phyloP scores from a whole-genome alignment of 2,113 vertebrate species.

The Opisthocomus hoazin region DNA sequence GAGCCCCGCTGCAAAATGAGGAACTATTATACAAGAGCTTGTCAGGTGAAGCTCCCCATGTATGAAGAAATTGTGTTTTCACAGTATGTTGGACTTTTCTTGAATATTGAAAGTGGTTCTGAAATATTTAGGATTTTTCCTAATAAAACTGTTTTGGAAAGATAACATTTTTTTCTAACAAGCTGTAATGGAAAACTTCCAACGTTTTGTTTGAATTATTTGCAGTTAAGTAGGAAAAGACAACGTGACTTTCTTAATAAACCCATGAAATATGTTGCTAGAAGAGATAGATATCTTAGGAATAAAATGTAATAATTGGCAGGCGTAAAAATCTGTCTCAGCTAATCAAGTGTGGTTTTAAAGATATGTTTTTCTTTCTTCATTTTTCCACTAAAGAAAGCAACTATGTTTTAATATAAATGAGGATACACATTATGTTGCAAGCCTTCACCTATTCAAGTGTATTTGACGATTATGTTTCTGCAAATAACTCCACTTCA shows the following conservation, averaged over 20 bases:
- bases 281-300: background rate
- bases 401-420: background rate
- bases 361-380: background rate
- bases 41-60: background rate
- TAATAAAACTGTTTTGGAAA: background rate
- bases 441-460: background rate
- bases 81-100: background rate
- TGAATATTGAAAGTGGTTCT: background rate
- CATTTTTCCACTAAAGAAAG: background rate
- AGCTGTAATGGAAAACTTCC: background rate
- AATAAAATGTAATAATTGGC: background rate
- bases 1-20: background rate
- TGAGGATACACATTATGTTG: background rate
- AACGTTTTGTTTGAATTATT: slow-evolving; percentile 14
- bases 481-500: background rate
- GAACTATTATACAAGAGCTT: background rate
- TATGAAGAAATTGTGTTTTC: background rate
- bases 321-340: background rate
- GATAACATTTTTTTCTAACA: background rate
- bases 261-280: background rate
- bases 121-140: background rate
- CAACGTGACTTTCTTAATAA: background rate
- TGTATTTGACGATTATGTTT: background rate
- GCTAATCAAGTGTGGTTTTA: background rate
- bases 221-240: background rate